Evolutionary conservation across 2,888 invertebrate species (phyloP).

Genomic region (Drosophila kanekoi): DNA sequence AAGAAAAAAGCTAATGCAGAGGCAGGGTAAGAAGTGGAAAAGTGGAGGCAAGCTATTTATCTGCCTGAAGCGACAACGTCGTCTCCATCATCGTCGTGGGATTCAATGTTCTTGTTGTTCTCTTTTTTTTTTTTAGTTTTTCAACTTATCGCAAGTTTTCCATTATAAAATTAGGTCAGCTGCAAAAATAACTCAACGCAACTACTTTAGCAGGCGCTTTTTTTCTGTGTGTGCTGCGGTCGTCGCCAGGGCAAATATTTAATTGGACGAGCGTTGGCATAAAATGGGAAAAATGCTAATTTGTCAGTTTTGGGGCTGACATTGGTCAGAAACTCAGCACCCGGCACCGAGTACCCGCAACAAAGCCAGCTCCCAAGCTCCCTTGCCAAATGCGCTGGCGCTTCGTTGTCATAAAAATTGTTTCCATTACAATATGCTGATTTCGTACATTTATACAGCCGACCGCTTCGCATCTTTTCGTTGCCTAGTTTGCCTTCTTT

Average conservation of each 20-base stretch:
- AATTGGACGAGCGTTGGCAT: slow-evolving; percentile 64
- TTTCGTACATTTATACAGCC: slow-evolving; percentile 79
- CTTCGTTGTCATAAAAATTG: slow-evolving; percentile 77
- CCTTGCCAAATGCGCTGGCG: slow-evolving; percentile 4
- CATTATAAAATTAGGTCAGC: slow-evolving; percentile 83
- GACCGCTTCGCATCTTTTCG: slow-evolving; percentile 48
- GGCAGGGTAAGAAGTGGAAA: slow-evolving; percentile 24
- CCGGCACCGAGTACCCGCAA: slow-evolving; percentile 1
- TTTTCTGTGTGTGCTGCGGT: slow-evolving; percentile 36
- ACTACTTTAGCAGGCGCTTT: slow-evolving; percentile 69
- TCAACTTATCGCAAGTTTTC: slow-evolving; percentile 81
- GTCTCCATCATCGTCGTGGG: slow-evolving; percentile 44
- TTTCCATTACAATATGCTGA: slow-evolving; percentile 82
- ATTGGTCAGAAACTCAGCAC: slow-evolving; percentile 62
- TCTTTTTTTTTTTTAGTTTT: slow-evolving; percentile 35
- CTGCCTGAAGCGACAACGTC: slow-evolving; percentile 66
- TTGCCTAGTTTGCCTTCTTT: slow-evolving; percentile 52
- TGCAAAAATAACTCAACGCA: slow-evolving; percentile 80
- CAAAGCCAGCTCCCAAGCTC: neutral
- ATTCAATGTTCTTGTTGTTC: slow-evolving; percentile 30
- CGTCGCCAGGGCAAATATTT: slow-evolving; percentile 69
- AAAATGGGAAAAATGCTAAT: slow-evolving; percentile 80
- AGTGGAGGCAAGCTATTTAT: slow-evolving; percentile 68
- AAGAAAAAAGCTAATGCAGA: slow-evolving; percentile 14
- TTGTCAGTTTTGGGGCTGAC: slow-evolving; percentile 79